phyloP scores from a whole-genome alignment of 2,797 vertebrate genomes.

The Myripristis jacobus region DNA sequence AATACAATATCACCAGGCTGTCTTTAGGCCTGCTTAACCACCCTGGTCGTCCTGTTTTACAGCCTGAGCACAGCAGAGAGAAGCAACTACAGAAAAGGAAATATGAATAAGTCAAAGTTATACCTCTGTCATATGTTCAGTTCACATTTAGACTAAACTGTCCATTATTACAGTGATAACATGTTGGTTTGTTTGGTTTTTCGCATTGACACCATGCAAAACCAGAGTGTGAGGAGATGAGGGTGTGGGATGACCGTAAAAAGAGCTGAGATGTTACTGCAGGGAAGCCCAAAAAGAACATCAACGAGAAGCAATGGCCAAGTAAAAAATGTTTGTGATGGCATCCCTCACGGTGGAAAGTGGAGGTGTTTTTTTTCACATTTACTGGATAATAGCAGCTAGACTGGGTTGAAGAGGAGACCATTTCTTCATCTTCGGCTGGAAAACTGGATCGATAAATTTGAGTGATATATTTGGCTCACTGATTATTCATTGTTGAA shows the following conservation, averaged over 20 bases:
- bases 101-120: constrained; percentile 40
- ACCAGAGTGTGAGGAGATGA: constrained; percentile 22
- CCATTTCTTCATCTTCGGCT: not conserved
- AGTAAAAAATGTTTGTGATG: constrained; percentile 12
- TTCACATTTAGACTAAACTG: constrained; percentile 29
- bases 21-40: constrained; percentile 1
- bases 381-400: not conserved
- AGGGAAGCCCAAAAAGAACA: constrained; percentile 35
- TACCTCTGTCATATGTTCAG: constrained; percentile 32
- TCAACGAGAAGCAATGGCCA: constrained; percentile 20
- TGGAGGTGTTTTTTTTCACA: not conserved
- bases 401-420: not conserved
- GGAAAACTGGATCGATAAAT: constrained; percentile 1
- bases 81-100: not conserved
- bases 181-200: constrained; percentile 25
- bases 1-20: not conserved
- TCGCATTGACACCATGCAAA: constrained; percentile 25
- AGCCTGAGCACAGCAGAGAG: not conserved
- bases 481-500: not conserved
- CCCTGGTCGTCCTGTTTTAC: constrained; percentile 3
- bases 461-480: not conserved
- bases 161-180: constrained; percentile 46
- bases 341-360: not conserved
- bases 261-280: constrained; percentile 29
- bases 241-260: constrained; percentile 51